A percentile compares a stretch with the other conserved stretches of the same genome.
phyloP scores from a whole-genome alignment of 2,888 invertebrate genomes.

The Tricholauxania praeusta region DNA sequence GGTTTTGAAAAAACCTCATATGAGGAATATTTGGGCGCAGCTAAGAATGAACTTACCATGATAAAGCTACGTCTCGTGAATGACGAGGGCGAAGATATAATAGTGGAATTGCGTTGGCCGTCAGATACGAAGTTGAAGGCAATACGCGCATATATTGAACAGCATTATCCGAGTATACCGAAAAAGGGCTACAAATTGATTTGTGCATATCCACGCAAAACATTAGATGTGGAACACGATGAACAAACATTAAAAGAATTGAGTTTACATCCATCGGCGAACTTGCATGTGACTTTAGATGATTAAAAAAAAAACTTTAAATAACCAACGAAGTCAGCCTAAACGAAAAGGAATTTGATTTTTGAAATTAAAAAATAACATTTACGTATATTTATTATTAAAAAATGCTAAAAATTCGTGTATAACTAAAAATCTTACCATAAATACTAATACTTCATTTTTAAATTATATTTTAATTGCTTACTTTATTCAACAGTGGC shows the following conservation, averaged over 20 bases:
- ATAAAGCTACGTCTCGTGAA: slow-evolving; percentile 61
- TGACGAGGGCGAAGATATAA: slow-evolving; percentile 56
- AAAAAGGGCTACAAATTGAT: slow-evolving; percentile 64
- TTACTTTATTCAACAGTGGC: not conserved
- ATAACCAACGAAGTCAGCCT: not conserved
- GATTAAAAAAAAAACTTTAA: slow-evolving; percentile 51
- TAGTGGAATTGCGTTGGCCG: slow-evolving; percentile 66
- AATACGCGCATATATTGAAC: slow-evolving; percentile 60
- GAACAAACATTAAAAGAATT: slow-evolving; percentile 60
- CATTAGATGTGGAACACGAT: slow-evolving; percentile 60
- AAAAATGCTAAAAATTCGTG: too few relatives aligned
- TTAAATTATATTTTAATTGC: not conserved
- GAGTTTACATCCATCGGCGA: slow-evolving; percentile 66
- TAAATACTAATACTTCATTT: not conserved
- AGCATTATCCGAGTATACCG: slow-evolving; percentile 62
- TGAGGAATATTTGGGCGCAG: slow-evolving; percentile 54
- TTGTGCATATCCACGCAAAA: slow-evolving; percentile 65
- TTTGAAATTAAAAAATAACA: not conserved
- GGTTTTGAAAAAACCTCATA: slow-evolving; percentile 52
- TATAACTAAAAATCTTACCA: not conserved
- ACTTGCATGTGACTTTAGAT: slow-evolving; percentile 65
- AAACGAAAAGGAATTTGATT: not conserved
- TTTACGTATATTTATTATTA: too few relatives aligned
- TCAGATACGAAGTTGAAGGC: slow-evolving; percentile 63
- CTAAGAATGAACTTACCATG: slow-evolving; percentile 58